A percentile compares a stretch with the other conserved stretches of the same genome.
Conservation (phyloP, 2,797 vertebrate genomes). For the Silurus lanzhouensis region DNA sequence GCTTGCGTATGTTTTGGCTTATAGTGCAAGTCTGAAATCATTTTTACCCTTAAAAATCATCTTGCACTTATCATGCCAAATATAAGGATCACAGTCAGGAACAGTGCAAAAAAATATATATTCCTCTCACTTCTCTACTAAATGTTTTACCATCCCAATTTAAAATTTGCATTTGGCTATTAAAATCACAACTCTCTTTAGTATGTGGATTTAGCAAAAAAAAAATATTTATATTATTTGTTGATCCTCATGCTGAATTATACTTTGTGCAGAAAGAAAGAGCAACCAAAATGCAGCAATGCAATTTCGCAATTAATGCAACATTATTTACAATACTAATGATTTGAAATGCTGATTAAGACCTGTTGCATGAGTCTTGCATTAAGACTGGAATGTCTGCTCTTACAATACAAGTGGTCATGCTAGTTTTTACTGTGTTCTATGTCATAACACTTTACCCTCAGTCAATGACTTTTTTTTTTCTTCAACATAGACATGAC, state of each 20-base stretch:
- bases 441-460: neutral
- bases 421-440: neutral
- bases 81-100: neutral
- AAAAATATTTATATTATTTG: neutral
- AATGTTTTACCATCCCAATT: neutral
- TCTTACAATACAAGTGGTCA: neutral
- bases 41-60: neutral
- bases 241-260: neutral
- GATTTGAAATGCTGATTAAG: neutral
- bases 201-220: neutral
- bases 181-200: neutral
- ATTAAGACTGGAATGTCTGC: slow-evolving; percentile 24
- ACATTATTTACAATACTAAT: slow-evolving; percentile 1
- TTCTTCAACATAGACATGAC: neutral
- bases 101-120: neutral
- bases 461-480: neutral
- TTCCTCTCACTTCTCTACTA: neutral
- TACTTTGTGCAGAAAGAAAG: neutral
- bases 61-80: neutral
- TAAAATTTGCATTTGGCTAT: neutral
- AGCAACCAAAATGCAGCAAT: neutral
- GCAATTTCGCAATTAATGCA: neutral
- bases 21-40: neutral
- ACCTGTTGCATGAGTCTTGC: neutral
- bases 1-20: neutral